Base-by-base conservation (phyloP, 2,797 vertebrate species). In the Betta splendens region DNA sequence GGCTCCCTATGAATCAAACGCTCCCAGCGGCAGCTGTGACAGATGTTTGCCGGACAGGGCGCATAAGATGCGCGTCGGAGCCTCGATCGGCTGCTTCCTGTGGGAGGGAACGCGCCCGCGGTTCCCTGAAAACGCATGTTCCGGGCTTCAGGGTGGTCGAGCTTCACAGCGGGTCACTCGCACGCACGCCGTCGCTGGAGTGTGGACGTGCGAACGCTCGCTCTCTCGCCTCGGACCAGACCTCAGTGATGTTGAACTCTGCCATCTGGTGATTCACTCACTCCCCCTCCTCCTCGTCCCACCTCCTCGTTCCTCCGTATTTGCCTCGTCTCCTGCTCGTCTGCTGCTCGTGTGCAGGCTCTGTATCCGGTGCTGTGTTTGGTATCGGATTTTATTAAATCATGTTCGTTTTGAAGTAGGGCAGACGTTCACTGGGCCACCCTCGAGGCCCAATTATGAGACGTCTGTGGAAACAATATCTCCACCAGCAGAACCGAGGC, bases 181-280 rank as follows among this genome's bases (percentile, higher is more conserved):
- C 6, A 1, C 35, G 8, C 6, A 36, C 3, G 15, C 31, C 31
- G n/a, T 33, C n/a, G n/a, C 7, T 15, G 33, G n/a, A 7, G 15
- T n/a, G n/a, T n/a, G n/a, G n/a, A n/a, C n/a, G n/a, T n/a, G n/a
- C n/a, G n/a, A 9, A 35, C 3, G 33, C 9, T 31, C 20, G 18
- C 26, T 57, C 31, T 22, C 18, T 25, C 37, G 51, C 68, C 64
- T 80, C 33, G 1, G 48, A 44, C 39, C 50, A 9, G 55, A 61
- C 70, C 59, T 80, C 49, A 52, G 23, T 33, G 13, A 63, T 40
- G 59, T 29, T 61, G 53, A 36, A 35, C 33, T 55, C 32, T 15
- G 10, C 69, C 74, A 74, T 74, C 69, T 79, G 78, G 70, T 68
- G 72, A 73, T 64, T 18, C 16, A 38, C 49, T 79, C 26, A 53